Base-by-base conservation (phyloP, 2,797 vertebrate genomes). In the Neosilurus hyrtlii region DNA sequence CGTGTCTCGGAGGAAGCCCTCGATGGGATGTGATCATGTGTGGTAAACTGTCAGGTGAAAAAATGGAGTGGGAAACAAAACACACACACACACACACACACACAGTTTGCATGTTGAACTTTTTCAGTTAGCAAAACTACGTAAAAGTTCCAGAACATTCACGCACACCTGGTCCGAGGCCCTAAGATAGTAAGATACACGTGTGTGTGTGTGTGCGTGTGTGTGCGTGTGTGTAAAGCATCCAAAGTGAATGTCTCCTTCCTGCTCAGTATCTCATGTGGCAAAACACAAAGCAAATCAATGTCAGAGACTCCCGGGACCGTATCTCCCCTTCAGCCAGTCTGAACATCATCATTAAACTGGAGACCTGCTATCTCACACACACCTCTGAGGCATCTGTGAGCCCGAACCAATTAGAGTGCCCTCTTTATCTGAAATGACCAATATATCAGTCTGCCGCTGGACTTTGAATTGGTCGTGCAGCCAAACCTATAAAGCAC, bases 341-440 rank as follows among this genome's bases (percentile, higher is more conserved):
- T 80, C 68, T 77, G 78, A 85, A 89, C 83, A 88, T 84, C 77
- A 84, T 88, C 82, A 84, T 88, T 88, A 88, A 86, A 86, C 79
- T 56, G 18, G 62, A 80, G 84, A 85, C 81, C 86, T 82, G 82
- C 70, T 86, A 84, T 86, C 86, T 68, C 67, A 63, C 72, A 43
- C 43, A 78, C 82, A 71, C 80, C 83, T 84, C 80, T 52, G 75
- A 59, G 49, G 61, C 83, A 86, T 85, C 76, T 79, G 54, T 71
- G 85, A 84, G 85, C 85, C 78, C 68, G 78, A 87, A 86, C 85
- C 86, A 89, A 89, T 89, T 86, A 88, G 86, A 56, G 59, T 70
- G 80, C 80, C 68, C 89, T 85, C 84, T 88, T 89, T 89, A 88
- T 89, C 87, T 87, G 79, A 86, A 86, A 88, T 88, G 86, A 89